Base-by-base conservation (phyloP, 2,797 vertebrate species). In the Mus caroli region DNA sequence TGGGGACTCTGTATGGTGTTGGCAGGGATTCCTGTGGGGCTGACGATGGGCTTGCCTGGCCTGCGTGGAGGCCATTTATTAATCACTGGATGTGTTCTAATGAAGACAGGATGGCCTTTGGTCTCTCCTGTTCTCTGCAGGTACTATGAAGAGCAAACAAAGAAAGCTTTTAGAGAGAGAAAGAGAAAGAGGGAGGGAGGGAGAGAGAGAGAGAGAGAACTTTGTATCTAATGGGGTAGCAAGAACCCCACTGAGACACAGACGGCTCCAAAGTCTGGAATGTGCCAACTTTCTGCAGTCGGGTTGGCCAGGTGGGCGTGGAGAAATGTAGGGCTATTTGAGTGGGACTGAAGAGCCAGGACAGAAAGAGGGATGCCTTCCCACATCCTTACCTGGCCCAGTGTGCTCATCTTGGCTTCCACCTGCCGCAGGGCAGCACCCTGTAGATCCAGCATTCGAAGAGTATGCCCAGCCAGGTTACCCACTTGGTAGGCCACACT, bases 401-500 rank as follows among this genome's bases (percentile, higher is more conserved):
- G 95, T 1, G 98, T 98, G 97, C 98, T 98, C 96, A 99, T 12
- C 0, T 98, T 99, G 1, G 99, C 99, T 97, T 99, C 99, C 98
- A 99, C 98, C 82, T 97, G 97, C 46, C 96, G 97, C 89, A 99
- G 95, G 96, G 99, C 98, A 0, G 96, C 92, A 5, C 98, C 98
- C 98, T 99, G 99, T 0, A 99, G 97, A 79, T 99, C 99, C 98
- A 99, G 97, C 97, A 99, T 98, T 50, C 97, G 98, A 62, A 99
- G 97, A 69, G 99, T 76, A 24, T 98, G 95, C 1, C 71, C 98
- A 20, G 99, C 99, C 98, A 99, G 92, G 67, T 98, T 99, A 98
- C 98, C 99, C 97, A 99, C 99, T 98, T 99, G 99, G 97, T 99
- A 99, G 2, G 99, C 98, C 52, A 99, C 99, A 0, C 99, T 99